Conservation (phyloP, 2,888 invertebrate genomes). For the Stramonita haemastoma region DNA sequence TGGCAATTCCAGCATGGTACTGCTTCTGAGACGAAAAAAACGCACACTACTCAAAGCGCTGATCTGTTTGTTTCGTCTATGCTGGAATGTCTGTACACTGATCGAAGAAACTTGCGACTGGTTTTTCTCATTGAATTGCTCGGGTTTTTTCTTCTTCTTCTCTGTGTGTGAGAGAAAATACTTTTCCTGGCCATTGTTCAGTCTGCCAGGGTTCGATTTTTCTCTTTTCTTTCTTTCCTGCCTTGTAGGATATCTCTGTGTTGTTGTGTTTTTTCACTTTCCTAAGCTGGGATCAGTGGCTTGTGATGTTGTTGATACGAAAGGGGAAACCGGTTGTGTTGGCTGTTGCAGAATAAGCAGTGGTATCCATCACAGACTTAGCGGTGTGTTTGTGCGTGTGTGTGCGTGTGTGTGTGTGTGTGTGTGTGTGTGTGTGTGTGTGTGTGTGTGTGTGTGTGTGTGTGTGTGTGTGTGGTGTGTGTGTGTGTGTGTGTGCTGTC, state of each 20-base stretch:
- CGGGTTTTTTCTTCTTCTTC: not conserved
- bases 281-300: not conserved
- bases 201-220: not conserved
- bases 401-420: conserved; percentile 35
- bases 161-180: not conserved
- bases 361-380: not conserved
- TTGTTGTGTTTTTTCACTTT: not conserved
- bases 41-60: not conserved
- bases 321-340: no score
- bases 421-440: conserved; percentile 27
- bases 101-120: not conserved
- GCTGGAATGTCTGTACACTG: not conserved
- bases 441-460: conserved; percentile 21
- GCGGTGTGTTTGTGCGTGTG: conserved; percentile 10
- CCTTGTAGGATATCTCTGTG: not conserved
- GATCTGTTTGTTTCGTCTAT: not conserved
- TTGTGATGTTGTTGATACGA: no score
- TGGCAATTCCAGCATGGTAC: not conserved
- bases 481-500: not conserved
- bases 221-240: not conserved
- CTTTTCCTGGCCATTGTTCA: not conserved
- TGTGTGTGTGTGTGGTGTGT: not conserved
- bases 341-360: not conserved
- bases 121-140: not conserved
- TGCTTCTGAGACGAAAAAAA: no score